Evolutionary conservation across 2,113 vertebrate species (phyloP), one percentile per base, ranked within the genome.

Genomic region (Muntiacus muntjak): DNA sequence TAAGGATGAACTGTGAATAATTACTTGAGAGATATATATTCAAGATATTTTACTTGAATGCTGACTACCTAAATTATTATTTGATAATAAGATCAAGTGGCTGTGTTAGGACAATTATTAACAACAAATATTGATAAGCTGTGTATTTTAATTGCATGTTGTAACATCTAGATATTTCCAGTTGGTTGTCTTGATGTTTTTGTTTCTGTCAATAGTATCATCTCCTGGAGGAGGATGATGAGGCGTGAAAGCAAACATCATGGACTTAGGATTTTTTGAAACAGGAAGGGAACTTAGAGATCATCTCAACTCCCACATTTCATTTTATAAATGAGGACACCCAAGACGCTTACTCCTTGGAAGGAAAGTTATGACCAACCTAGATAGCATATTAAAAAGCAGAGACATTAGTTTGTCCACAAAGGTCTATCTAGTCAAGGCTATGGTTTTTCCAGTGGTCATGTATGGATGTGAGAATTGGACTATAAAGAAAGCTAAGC

Each of bases 11-110:
- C 76, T 81, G 26, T 94, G 74, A 21, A 74, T 93, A 79, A 74
- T 87, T 92, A 94, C 54, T 97, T 81, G 87, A 64, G 43, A 85
- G 97, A 87, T 50, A 60, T 45, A 47, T 71, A 33, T 78, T 85
- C 86, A 43, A 74, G 25, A 78, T 78, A 45, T 78, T 82, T 93
- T 84, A 85, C 26, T 87, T 89, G 62, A 85, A 71, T 88, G 71
- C n/a, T 96, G 58, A 28, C 30, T 78, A 95, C 30, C 92, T 78
- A 88, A 92, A 57, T 64, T 89, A 60, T 79, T 94, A 64, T 81
- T 50, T 88, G 57, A 30, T 81, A 91, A 82, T 83, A 84, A 33
- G 55, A 91, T 62, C 45, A 74, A 58, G 23, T 47, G 33, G 30
- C 25, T 84, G 30, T 43, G 4, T 76, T 85, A 64, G 43, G 58